Conservation (phyloP, 2,888 invertebrate genomes). For the Carterocephalus palaemon region DNA sequence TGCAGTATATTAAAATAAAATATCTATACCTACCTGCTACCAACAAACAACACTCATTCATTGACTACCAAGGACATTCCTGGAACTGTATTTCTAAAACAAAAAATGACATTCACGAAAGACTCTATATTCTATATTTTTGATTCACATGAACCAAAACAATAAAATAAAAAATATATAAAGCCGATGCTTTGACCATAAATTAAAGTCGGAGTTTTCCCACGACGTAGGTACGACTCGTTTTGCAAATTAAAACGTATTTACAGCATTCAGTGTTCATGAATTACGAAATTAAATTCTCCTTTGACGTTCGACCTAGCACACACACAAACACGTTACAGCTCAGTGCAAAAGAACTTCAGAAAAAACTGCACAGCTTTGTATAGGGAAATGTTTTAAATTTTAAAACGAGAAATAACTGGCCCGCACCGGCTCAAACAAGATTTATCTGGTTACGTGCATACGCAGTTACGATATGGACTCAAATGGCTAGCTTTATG, state of each 20-base stretch:
- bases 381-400: slow-evolving; percentile 8
- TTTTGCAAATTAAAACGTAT: not conserved
- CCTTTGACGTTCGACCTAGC: not conserved
- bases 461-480: slow-evolving; percentile 16
- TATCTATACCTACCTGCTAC: too few relatives aligned
- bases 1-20: too few relatives aligned
- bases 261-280: not conserved
- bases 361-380: not conserved
- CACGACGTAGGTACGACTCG: too few relatives aligned
- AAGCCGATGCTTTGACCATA: too few relatives aligned
- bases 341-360: not conserved
- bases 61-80: too few relatives aligned
- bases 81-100: too few relatives aligned
- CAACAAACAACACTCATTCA: too few relatives aligned
- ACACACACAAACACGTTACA: not conserved
- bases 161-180: too few relatives aligned
- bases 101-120: too few relatives aligned
- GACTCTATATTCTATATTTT: too few relatives aligned
- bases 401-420: slow-evolving; percentile 17
- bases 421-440: slow-evolving; percentile 28
- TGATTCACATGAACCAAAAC: too few relatives aligned
- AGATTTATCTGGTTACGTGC: slow-evolving; percentile 25
- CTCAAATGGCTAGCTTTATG: slow-evolving; percentile 8
- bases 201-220: not conserved
- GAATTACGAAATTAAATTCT: not conserved